phyloP scores from a whole-genome alignment of 2,113 vertebrate species.

The Ranitomeya imitator region DNA sequence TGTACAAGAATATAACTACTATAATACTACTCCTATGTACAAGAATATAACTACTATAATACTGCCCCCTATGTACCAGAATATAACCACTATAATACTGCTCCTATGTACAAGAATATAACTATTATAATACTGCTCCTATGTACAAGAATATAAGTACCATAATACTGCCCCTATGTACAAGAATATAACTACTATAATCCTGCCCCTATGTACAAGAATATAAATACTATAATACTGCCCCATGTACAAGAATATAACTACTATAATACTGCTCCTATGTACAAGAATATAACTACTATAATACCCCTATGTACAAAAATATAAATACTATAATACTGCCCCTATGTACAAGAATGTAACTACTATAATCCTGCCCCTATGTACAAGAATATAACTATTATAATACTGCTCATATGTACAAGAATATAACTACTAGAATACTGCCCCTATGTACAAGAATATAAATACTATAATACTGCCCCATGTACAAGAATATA shows the following conservation, averaged over 20 bases:
- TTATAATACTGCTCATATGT: not conserved
- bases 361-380: not conserved
- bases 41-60: conserved; percentile 16
- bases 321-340: not conserved
- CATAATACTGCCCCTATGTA: not conserved
- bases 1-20: not conserved
- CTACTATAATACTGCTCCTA: not conserved
- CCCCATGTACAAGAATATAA: not conserved
- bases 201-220: not conserved
- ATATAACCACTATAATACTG: conserved; percentile 12
- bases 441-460: too few species aligned
- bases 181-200: conserved; percentile 9
- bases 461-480: too few species aligned
- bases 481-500: too few species aligned
- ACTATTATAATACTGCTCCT: not conserved
- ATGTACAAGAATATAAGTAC: conserved; percentile 10
- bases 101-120: not conserved
- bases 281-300: not conserved
- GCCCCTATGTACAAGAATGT: not conserved
- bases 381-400: not conserved
- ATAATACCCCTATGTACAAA: not conserved
- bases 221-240: not conserved
- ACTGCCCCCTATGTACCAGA: not conserved
- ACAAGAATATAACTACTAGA: too few species aligned
- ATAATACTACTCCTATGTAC: not conserved